Base-by-base conservation (phyloP, 2,113 vertebrate genomes). In the Hippoglossus stenolepis region DNA sequence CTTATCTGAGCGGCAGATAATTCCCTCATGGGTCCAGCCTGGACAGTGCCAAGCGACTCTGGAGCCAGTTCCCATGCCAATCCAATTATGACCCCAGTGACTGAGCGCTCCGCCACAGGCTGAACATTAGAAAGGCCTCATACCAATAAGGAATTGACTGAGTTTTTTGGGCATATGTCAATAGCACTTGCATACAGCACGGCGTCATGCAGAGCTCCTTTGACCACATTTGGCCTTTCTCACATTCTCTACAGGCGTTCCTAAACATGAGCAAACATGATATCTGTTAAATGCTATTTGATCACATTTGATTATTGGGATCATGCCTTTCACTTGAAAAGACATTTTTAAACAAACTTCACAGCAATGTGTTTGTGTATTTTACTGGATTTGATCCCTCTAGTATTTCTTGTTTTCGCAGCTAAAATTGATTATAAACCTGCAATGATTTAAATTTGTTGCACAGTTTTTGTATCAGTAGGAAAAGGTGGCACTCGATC, bases 11-110 rank as follows among this genome's bases (percentile, higher is more conserved):
- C 78, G 77, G 79, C 71, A 87, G 81, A 92, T 91, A 87, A 89
- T 85, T 90, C 85, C 85, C 70, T 82, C 77, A 79, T 85, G 90
- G 78, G 78, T 90, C 70, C 73, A 68, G 73, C 35, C 49, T 15
- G 75, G 70, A 85, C 56, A 82, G 73, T 76, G 90, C 86, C 86
- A 89, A 87, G 17, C 69, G 9, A 18, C 64, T 77, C 73, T 10
- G n/a, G 70, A 87, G 90, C 90, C 87, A 90, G 77, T 93, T 93
- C 89, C 88, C 91, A 93, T 90, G 91, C 90, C 90, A 88, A 85
- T 91, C 90, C 82, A 67, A 78, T 75, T 62, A 58, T 49, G 79
- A 85, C 83, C 74, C 70, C 71, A 28, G 70, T 40, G 26, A 80
- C 79, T 70, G 81, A 80, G 63, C 24, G 18, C 65, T 54, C 53